Percentiles rank a stretch among this genome's conserved stretches.
phyloP scores from a whole-genome alignment of 2,888 invertebrate genomes.

The Polia nebulosa region DNA sequence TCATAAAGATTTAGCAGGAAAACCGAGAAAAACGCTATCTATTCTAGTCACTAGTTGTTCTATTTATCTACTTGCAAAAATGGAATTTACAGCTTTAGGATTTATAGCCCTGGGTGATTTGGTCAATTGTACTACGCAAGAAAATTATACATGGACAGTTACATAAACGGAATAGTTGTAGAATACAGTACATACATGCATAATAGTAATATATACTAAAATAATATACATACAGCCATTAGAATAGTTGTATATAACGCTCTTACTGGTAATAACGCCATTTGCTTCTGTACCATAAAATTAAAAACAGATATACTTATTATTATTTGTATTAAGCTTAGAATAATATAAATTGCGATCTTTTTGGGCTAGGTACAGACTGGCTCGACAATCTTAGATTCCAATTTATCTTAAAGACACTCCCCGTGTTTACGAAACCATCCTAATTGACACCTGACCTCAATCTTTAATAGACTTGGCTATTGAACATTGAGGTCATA shows the following conservation, averaged over 20 bases:
- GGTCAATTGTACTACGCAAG: conserved; percentile 36
- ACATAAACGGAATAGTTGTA: conserved; percentile 41
- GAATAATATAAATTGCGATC: conserved; percentile 1
- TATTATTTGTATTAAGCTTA: conserved; percentile 55
- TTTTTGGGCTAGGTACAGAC: conserved; percentile 16
- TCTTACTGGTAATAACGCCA: conserved; percentile 88
- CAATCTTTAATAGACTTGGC: too few relatives aligned
- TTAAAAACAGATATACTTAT: conserved; percentile 68
- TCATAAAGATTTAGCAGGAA: too few relatives aligned
- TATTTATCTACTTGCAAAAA: neutral
- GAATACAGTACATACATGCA: conserved; percentile 75
- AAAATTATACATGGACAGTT: conserved; percentile 40
- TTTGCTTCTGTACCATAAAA: conserved; percentile 86
- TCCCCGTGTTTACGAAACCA: neutral
- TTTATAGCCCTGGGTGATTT: neutral
- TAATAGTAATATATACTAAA: conserved; percentile 73
- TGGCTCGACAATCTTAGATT: neutral
- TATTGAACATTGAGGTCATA: too few relatives aligned
- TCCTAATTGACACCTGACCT: neutral
- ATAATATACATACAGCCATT: conserved; percentile 89
- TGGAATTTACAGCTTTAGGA: neutral
- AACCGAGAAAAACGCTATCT: too few relatives aligned
- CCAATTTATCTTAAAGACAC: neutral
- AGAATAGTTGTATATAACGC: conserved; percentile 87
- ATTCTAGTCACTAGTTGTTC: neutral